Base-by-base conservation (phyloP, 2,113 vertebrate genomes). In the Phainopepla nitens region DNA sequence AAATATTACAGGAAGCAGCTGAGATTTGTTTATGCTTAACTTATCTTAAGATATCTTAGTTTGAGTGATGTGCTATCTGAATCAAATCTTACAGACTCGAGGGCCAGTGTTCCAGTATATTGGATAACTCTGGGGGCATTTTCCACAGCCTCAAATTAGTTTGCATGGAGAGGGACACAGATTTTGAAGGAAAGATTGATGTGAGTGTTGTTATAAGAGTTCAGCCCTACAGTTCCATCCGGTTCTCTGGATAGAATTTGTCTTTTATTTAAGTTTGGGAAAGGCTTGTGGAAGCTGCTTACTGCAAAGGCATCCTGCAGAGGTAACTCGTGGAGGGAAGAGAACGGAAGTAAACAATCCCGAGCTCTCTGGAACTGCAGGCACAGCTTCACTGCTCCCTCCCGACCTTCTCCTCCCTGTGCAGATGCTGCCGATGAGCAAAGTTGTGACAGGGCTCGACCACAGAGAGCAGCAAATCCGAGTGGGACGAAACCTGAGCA, bases 401-500 rank as follows among this genome's bases (percentile, higher is more conserved):
- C 66, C 93, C 54, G 91, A 36, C 21, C 78, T 70, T 81, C 68
- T 73, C 42, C 89, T 94, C 76, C 57, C 57, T 58, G 78, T 22
- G 69, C 56, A 81, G 81, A 87, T 85, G 81, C 70, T 91, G 89
- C 93, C 12, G 51, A n/a, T n/a, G n/a, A 77, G 78, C 68, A 58
- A 65, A 82, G 83, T 33, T 71, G 62, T 5, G 77, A 92, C 56
- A 58, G 93, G 57, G 80, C 72, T 92, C 13, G 1, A 44, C 53
- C 73, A 10, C 20, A 82, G 86, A 44, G 62, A 72, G 70, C 95
- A 93, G 94, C 94, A 94, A 95, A 96, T 89, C 89, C n/a, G 69
- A 87, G 86, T 7, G 69, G 81, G 90, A 91, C 2, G 31, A 89
- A 96, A 96, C 94, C 83, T 79, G 94, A 96, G 94, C 91, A 91